phyloP scores from a whole-genome alignment of 2,888 invertebrate genomes.

The Agelastica alni region DNA sequence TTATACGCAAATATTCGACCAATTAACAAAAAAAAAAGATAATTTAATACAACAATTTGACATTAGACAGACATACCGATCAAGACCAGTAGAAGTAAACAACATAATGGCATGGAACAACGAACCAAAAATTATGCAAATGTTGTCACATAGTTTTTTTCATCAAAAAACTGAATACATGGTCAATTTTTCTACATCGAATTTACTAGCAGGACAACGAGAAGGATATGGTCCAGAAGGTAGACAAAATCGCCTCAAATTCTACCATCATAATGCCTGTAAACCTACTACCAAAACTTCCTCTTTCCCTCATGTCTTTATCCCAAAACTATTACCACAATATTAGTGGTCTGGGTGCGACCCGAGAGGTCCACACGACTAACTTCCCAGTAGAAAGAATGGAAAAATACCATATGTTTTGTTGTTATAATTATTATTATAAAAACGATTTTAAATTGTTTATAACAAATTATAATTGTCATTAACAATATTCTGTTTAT shows the following conservation, averaged over 20 bases:
- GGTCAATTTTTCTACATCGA: slow-evolving; percentile 45
- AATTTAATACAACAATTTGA: slow-evolving; percentile 17
- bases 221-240: slow-evolving; percentile 34
- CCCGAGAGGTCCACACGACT: too few species aligned
- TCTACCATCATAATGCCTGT: not conserved
- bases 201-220: slow-evolving; percentile 46
- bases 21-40: slow-evolving; percentile 31
- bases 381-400: not conserved
- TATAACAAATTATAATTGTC: too few species aligned
- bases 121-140: slow-evolving; percentile 53
- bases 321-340: too few species aligned
- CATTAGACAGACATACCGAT: slow-evolving; percentile 20
- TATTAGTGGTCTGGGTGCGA: too few species aligned
- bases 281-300: not conserved
- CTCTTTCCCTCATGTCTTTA: not conserved
- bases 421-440: too few species aligned
- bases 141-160: slow-evolving; percentile 60
- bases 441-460: too few species aligned
- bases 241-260: not conserved
- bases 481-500: too few species aligned
- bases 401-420: too few species aligned
- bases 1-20: slow-evolving; percentile 30
- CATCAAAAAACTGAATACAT: slow-evolving; percentile 54
- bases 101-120: slow-evolving; percentile 61
- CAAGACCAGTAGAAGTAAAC: slow-evolving; percentile 43